A percentile compares a stretch with the other conserved stretches of the same genome.
phyloP scores from a whole-genome alignment of 1,140 invertebrate species.

The Phenacoccus solenopsis region DNA sequence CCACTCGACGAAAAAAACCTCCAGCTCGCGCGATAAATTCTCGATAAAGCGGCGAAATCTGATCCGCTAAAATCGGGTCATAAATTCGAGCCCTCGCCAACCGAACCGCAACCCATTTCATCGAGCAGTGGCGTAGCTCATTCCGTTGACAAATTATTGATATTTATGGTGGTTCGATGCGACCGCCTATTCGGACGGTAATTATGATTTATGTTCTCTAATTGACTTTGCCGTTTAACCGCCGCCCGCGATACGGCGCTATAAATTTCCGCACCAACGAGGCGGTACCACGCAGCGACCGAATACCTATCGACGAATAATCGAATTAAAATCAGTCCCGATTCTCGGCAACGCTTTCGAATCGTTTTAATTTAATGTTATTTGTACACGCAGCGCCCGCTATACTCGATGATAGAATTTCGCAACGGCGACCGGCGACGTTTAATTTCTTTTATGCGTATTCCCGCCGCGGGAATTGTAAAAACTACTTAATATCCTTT shows the following conservation, averaged over 20 bases:
- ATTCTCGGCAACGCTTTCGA: background rate
- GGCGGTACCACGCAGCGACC: background rate
- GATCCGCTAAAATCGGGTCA: no score
- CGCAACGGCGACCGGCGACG: background rate
- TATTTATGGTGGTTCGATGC: slow-evolving; percentile 11
- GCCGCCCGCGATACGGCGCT: background rate
- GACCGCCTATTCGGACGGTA: slow-evolving; percentile 10
- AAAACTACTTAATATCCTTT: slow-evolving; percentile 10
- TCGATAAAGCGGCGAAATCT: no score
- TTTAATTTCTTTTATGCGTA: slow-evolving; percentile 14
- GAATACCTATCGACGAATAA: slow-evolving; percentile 8
- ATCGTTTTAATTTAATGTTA: slow-evolving; percentile 18
- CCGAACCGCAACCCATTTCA: no score
- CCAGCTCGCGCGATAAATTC: no score
- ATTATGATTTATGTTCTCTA: slow-evolving; percentile 6
- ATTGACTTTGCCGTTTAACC: background rate
- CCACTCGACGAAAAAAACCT: no score
- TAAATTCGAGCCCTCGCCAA: no score
- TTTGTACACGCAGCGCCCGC: background rate
- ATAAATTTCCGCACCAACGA: background rate
- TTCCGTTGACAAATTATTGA: slow-evolving; percentile 12
- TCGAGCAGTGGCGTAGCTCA: background rate
- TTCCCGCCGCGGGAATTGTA: background rate
- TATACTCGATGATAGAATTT: slow-evolving; percentile 14
- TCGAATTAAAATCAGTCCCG: slow-evolving; percentile 8